Evolutionary conservation across 2,113 vertebrate species (phyloP), one percentile per base, ranked within the genome.

Genomic region (Chionodraco myersi): DNA sequence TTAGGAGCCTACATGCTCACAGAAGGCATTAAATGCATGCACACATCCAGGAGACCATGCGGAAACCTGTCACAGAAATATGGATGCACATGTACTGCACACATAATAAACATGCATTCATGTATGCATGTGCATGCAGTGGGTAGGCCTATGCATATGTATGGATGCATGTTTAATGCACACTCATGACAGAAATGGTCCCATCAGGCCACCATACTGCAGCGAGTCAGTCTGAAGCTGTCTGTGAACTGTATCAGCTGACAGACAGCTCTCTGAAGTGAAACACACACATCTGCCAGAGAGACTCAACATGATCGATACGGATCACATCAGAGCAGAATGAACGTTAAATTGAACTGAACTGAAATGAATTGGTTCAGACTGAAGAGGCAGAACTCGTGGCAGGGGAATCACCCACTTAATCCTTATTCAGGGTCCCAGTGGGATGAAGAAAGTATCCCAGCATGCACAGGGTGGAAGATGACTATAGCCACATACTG

Each of bases 241-340:
- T 93, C 61, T 75, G 73, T 41, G 3, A 41, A 86, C 86, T 91
- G 84, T 62, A 89, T 84, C 88, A 91, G 93, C 90, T 92, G 91
- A 90, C 93, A 95, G 91, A 90, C 86, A 52, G 84, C 91, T 95
- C 92, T 92, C 93, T 94, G 94, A 94, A 96, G 94, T 90, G 89
- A 90, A 85, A 71, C 85, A 52, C 81, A 78, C 53, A 83, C 91
- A 91, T 85, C 91, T 93, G 87, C 81, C 74, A 63, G 73, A 58
- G 79, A 77, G 76, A 51, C 77, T 64, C 66, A 79, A 51, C 70
- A 45, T 80, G 89, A 91, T 93, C 87, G 72, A 88, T 89, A 82
- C 75, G 13, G 82, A 86, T 84, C 57, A 59, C 74, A 72, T 51
- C 75, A 45, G 34, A 64, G 62, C 63, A 26, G 45, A 88, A 58